Percentiles rank a stretch among this genome's conserved stretches.
phyloP scores from a whole-genome alignment of 2,888 invertebrate genomes.

The Clivina fossor region DNA sequence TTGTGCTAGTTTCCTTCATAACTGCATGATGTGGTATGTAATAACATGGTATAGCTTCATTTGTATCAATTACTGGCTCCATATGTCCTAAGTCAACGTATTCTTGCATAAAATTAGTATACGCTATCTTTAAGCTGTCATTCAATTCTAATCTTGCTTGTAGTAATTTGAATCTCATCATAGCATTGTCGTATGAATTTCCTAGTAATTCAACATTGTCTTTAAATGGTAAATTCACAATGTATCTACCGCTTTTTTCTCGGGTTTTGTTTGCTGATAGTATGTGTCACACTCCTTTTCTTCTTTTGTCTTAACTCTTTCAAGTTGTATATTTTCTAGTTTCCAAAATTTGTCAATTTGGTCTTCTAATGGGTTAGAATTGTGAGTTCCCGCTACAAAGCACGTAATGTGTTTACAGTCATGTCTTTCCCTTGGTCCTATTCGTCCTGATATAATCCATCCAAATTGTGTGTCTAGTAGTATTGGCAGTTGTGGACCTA shows the following conservation, averaged over 20 bases:
- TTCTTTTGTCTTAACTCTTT: slow-evolving; percentile 5
- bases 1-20: slow-evolving; percentile 20
- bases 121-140: not conserved
- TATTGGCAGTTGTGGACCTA: not conserved
- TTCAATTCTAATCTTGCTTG: not conserved
- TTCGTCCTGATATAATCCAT: slow-evolving; percentile 16
- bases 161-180: not conserved
- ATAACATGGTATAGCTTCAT: not conserved
- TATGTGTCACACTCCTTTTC: slow-evolving; percentile 31
- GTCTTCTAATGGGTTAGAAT: slow-evolving; percentile 6
- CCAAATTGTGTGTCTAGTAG: slow-evolving; percentile 6
- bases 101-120: not conserved
- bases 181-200: not conserved
- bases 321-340: slow-evolving; percentile 15
- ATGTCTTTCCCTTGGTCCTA: not conserved
- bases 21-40: slow-evolving; percentile 37
- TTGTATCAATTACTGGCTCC: not conserved
- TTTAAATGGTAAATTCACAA: slow-evolving; percentile 34
- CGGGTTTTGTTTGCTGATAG: slow-evolving; percentile 10
- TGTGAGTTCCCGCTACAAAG: slow-evolving; percentile 1
- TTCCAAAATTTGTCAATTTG: slow-evolving; percentile 29
- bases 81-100: slow-evolving; percentile 35
- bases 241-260: slow-evolving; percentile 28
- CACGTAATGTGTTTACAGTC: not conserved
- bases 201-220: slow-evolving; percentile 4